Evolutionary conservation across 1,140 invertebrate genomes (phyloP).

Genomic region (Eurosta solidaginis): DNA sequence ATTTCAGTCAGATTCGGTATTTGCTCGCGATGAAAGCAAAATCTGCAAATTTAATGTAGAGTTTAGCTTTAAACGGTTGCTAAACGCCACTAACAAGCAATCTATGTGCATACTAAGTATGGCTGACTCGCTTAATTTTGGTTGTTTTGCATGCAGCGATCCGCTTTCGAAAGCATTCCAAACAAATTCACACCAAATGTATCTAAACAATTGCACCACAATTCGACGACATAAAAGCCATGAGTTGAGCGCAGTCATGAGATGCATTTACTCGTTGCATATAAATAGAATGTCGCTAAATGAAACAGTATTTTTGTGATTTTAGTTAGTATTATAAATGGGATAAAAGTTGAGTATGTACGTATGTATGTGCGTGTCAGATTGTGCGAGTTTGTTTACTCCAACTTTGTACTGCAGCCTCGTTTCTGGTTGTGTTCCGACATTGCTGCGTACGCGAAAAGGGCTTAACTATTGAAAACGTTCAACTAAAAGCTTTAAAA

Average conservation of each 20-base stretch:
- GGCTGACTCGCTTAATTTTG: neutral
- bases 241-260: neutral
- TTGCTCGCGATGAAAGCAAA: neutral
- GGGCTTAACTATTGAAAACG: neutral
- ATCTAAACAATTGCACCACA: constrained; percentile 2
- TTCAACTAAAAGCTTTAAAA: neutral
- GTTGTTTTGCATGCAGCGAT: neutral
- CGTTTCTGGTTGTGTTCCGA: neutral
- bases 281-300: neutral
- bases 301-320: neutral
- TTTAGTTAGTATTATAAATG: too few species aligned
- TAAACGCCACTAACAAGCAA: neutral
- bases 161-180: neutral
- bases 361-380: neutral
- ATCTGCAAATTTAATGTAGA: neutral
- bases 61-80: neutral
- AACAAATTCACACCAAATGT: neutral
- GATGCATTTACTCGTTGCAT: neutral
- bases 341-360: neutral
- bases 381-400: neutral
- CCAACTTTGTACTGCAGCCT: neutral
- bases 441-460: neutral
- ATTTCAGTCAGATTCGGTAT: too few species aligned
- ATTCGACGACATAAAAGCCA: neutral
- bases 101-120: neutral